Conservation (phyloP, 2,113 vertebrate genomes). For the Syrrhaptes paradoxus region DNA sequence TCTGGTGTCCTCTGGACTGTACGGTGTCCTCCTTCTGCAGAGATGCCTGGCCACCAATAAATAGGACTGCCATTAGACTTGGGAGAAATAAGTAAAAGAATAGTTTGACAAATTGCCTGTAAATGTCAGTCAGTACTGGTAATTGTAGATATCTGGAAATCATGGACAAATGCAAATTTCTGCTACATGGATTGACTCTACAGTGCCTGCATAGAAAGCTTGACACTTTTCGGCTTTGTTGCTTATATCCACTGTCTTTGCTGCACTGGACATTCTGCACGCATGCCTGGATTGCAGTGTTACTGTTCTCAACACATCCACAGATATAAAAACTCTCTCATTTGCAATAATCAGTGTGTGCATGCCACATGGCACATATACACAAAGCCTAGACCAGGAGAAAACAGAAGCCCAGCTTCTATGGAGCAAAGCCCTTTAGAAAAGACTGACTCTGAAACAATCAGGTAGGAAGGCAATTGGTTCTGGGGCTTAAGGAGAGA, state of each 20-base stretch:
- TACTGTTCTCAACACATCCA: not conserved
- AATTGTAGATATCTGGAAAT: not conserved
- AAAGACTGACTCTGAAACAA: not conserved
- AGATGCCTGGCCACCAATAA: not conserved
- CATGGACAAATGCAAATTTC: not conserved
- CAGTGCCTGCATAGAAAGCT: not conserved
- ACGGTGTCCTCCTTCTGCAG: not conserved
- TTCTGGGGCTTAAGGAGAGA: not conserved
- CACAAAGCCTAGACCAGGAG: not conserved
- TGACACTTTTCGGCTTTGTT: not conserved
- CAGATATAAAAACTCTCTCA: not conserved
- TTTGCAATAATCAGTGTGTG: not conserved
- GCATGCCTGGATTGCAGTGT: not conserved
- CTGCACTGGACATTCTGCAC: not conserved
- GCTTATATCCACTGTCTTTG: not conserved
- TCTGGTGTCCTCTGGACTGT: not conserved
- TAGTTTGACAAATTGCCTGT: not conserved
- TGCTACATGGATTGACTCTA: not conserved
- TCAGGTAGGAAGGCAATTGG: not conserved
- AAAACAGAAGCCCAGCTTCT: not conserved
- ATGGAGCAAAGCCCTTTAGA: not conserved
- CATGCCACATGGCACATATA: not conserved
- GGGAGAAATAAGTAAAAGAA: fast-evolving
- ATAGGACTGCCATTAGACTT: not conserved
- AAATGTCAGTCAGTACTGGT: not conserved